phyloP scores from a whole-genome alignment of 2,113 vertebrate genomes.

The Suncus etruscus region DNA sequence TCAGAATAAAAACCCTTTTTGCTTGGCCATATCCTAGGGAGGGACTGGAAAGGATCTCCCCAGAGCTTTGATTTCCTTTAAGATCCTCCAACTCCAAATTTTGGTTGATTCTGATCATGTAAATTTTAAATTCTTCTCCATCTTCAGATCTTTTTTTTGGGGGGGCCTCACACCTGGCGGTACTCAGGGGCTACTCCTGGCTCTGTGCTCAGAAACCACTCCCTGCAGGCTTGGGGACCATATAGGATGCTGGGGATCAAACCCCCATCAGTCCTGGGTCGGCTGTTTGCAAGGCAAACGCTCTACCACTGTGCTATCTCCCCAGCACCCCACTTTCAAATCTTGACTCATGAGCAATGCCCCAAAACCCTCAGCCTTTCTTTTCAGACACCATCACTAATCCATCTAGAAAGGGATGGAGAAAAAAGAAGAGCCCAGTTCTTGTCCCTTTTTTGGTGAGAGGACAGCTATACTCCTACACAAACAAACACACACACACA shows the following conservation, averaged over 20 bases:
- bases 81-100: background rate
- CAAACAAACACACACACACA: no score
- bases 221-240: no score
- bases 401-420: conserved; percentile 73
- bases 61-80: background rate
- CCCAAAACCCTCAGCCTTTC: conserved; percentile 36
- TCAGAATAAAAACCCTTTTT: conserved; percentile 5
- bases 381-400: conserved; percentile 64
- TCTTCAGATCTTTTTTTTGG: background rate
- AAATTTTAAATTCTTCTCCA: conserved; percentile 23
- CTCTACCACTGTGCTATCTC: no score
- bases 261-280: no score
- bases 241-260: no score
- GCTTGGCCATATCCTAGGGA: no score
- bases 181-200: no score
- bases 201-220: no score
- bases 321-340: no score
- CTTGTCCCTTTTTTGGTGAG: conserved; percentile 61
- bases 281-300: no score
- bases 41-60: background rate
- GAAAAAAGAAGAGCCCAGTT: conserved; percentile 43
- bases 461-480: conserved; percentile 86
- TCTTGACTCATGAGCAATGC: background rate
- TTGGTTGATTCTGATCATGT: conserved; percentile 18
- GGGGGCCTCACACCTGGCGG: no score